Evolutionary conservation across 2,888 invertebrate species (phyloP).

Genomic region (Temnothorax rugatulus): DNA sequence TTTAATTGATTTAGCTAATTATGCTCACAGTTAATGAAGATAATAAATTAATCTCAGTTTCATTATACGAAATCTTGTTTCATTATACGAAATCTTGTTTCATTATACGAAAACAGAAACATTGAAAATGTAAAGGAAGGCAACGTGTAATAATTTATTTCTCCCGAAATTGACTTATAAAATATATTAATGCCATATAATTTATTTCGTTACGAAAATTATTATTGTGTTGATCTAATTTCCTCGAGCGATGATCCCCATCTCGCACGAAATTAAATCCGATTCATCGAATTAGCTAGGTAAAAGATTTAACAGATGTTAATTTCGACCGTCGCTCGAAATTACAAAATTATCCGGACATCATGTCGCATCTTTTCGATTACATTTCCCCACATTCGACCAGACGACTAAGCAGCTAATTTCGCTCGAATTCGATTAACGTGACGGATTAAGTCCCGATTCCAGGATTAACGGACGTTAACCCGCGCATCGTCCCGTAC

Average conservation of each 20-base stretch:
- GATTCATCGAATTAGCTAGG: neutral
- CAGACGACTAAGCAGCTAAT: conserved; percentile 27
- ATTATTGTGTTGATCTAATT: conserved; percentile 5
- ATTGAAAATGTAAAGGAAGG: neutral
- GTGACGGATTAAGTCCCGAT: conserved; percentile 9
- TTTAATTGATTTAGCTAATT: neutral
- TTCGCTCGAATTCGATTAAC: conserved; percentile 25
- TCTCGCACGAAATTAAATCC: conserved; percentile 7
- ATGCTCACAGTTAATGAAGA: neutral
- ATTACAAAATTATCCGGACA: conserved; percentile 27
- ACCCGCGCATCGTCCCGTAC: conserved; percentile 17
- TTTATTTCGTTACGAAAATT: neutral
- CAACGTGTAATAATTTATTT: neutral
- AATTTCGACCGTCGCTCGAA: conserved; percentile 15
- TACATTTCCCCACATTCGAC: conserved; percentile 4
- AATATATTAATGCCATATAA: neutral
- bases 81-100: neutral
- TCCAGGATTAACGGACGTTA: conserved; percentile 17
- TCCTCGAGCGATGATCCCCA: neutral
- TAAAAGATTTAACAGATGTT: conserved; percentile 25
- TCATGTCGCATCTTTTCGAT: neutral
- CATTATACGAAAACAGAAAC: neutral
- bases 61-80: neutral
- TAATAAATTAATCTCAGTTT: neutral
- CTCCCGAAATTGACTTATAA: neutral